These are phyloP conservation scores for Cheilosia pagana DNA, from an alignment of 2,888 invertebrate species.

Conservation along the genomic window DNA sequence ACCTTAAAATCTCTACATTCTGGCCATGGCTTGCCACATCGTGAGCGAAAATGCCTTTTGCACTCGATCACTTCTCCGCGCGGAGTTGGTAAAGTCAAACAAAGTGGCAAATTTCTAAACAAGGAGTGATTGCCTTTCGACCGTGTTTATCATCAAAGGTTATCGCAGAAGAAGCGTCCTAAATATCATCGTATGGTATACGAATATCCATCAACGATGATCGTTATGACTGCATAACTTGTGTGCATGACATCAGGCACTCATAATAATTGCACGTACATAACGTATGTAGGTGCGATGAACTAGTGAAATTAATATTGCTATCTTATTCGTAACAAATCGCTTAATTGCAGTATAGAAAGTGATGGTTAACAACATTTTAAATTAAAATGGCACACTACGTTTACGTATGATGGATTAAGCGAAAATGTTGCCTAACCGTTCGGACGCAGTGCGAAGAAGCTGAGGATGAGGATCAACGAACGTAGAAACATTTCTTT, in stretches of 20 bases:
- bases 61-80: slow-evolving; percentile 5
- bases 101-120: slow-evolving; percentile 16
- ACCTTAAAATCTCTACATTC: slow-evolving; percentile 42
- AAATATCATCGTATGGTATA: slow-evolving; percentile 38
- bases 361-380: slow-evolving; percentile 38
- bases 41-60: slow-evolving; percentile 16
- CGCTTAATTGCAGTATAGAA: slow-evolving; percentile 55
- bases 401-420: not conserved
- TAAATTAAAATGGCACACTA: slow-evolving; percentile 9
- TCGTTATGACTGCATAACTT: slow-evolving; percentile 20
- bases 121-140: not conserved
- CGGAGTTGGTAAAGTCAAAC: not conserved
- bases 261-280: slow-evolving; percentile 11
- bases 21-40: slow-evolving; percentile 15
- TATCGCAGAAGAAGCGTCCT: slow-evolving; percentile 29
- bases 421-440: slow-evolving; percentile 11
- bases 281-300: slow-evolving; percentile 25
- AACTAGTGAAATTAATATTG: slow-evolving; percentile 45
- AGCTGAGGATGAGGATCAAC: slow-evolving; percentile 17
- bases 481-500: slow-evolving; percentile 26
- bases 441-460: slow-evolving; percentile 6
- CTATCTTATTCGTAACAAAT: slow-evolving; percentile 36
- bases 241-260: slow-evolving; percentile 37
- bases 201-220: not conserved
- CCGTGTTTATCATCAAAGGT: slow-evolving; percentile 45